These are phyloP conservation scores for Malthinus flaveolus DNA, from an alignment of 2,888 invertebrate genomes.

Conservation along the genomic window DNA sequence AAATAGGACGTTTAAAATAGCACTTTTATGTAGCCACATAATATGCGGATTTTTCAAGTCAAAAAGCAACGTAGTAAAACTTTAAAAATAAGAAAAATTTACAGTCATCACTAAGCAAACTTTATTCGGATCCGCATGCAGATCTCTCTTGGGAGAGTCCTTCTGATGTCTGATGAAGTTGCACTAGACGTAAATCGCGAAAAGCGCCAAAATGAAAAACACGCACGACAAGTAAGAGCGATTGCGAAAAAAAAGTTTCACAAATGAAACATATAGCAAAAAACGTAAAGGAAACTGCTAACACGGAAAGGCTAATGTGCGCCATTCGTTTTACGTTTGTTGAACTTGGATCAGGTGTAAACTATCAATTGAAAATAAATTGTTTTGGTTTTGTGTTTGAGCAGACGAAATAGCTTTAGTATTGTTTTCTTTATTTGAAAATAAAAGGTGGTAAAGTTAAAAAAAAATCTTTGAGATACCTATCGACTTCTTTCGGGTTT, in stretches of 20 bases:
- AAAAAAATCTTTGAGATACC: too few species aligned
- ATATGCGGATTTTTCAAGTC: too few species aligned
- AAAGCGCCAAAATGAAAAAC: slow-evolving; percentile 24
- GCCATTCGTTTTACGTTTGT: slow-evolving; percentile 19
- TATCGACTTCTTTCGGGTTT: too few species aligned
- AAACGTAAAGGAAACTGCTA: slow-evolving; percentile 24
- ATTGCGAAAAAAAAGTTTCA: slow-evolving; percentile 22
- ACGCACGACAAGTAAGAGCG: slow-evolving; percentile 22
- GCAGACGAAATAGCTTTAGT: slow-evolving; percentile 13
- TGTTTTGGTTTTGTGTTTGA: slow-evolving; percentile 16
- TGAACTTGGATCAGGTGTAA: slow-evolving; percentile 19
- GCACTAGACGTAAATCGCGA: slow-evolving; percentile 22
- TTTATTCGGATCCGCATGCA: slow-evolving; percentile 13
- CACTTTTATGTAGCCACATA: too few species aligned
- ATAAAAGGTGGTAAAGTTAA: not conserved
- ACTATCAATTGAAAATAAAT: slow-evolving; percentile 22
- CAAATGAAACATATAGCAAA: slow-evolving; percentile 21
- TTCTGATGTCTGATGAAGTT: slow-evolving; percentile 23
- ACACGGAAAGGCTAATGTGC: slow-evolving; percentile 26
- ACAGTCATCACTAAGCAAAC: slow-evolving; percentile 14
- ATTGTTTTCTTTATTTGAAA: slow-evolving; percentile 10
- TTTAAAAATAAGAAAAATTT: not conserved
- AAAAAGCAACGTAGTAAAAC: too few species aligned
- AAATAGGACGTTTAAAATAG: too few species aligned
- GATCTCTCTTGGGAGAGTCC: slow-evolving; percentile 13